Evolutionary conservation across 2,113 vertebrate genomes (phyloP).

Genomic region (zebrafish (Danio rerio)): DNA sequence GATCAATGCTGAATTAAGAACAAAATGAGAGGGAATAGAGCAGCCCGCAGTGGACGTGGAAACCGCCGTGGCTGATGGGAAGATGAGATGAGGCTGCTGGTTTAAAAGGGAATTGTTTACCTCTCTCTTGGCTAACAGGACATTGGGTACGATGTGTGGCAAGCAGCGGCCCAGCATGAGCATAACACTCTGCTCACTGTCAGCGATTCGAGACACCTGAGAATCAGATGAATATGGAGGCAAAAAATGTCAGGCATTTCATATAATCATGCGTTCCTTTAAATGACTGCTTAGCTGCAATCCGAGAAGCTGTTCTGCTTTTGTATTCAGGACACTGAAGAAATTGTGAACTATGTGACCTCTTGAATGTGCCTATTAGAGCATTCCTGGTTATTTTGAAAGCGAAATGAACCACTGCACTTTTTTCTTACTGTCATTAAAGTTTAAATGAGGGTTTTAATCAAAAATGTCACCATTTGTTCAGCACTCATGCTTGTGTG

Average conservation of each 20-base stretch:
- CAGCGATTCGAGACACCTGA: slow-evolving; percentile 95
- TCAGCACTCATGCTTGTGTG: not conserved
- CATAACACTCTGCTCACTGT: slow-evolving; percentile 95
- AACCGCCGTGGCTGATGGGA: slow-evolving; percentile 5
- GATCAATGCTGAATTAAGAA: slow-evolving; percentile 45
- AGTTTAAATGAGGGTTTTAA: not conserved
- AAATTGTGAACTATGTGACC: not conserved
- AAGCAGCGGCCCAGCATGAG: slow-evolving; percentile 97
- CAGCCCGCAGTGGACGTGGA: slow-evolving; percentile 20
- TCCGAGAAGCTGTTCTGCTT: slow-evolving; percentile 1
- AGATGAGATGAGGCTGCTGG: not conserved
- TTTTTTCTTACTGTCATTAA: not conserved
- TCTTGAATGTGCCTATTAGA: not conserved
- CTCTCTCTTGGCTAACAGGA: slow-evolving; percentile 97
- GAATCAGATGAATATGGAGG: not conserved
- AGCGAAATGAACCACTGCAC: not conserved
- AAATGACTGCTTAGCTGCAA: slow-evolving; percentile 8
- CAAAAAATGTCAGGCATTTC: not conserved
- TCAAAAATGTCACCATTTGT: not conserved
- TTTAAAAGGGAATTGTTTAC: slow-evolving; percentile 73
- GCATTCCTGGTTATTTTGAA: slow-evolving; percentile 10
- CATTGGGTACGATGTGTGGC: slow-evolving; percentile 97
- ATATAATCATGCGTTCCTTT: not conserved
- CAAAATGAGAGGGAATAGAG: not conserved
- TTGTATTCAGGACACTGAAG: not conserved